Evolutionary conservation across 2,113 vertebrate genomes (phyloP), one percentile per base, ranked within the genome.

Genomic region (Galeopterus variegatus): DNA sequence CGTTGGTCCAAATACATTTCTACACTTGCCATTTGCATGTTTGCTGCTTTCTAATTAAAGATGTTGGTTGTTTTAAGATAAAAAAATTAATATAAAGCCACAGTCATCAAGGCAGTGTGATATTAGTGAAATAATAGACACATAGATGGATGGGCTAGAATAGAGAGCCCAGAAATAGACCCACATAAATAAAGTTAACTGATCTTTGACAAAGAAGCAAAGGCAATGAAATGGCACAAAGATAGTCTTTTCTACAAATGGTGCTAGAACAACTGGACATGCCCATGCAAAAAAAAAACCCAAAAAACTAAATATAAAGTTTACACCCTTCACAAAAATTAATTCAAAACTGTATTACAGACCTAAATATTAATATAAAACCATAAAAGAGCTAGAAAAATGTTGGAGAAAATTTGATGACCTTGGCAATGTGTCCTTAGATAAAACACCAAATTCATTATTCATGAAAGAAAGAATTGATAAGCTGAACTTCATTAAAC

Each of bases 21-120:
- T 99, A 99, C 99, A 99, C 98, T 97, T 98, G 99, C 98, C 99
- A 98, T 99, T 98, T 99, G 99, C 99, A 99, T 99, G 99, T 98
- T 98, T 98, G 97, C 98, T 98, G 98, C 98, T 99, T 99, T 99
- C 98, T 99, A 98, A 99, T 99, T 98, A 99, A 99, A 99, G 98
- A 97, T 98, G 97, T 99, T 99, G 99, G 97, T 99, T 98, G 98
- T 98, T 98, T 98, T 98, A 98, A 97, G 33, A 69, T 69, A 31
- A 69, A n/a, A n/a, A 15, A 19, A 8, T 69, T n/a, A 69, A 31
- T 69, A 18, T n/a, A n/a, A 69, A 69, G 67, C 33, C n/a, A 19
- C 3, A n/a, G 67, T 69, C 17, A 69, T 69, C 33, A 69, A 41
- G 41, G 41, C 41, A 41, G 4, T 69, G 33, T n/a, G 67, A 18